Conservation (phyloP, 2,888 invertebrate species). For the Sisyra nigra region DNA sequence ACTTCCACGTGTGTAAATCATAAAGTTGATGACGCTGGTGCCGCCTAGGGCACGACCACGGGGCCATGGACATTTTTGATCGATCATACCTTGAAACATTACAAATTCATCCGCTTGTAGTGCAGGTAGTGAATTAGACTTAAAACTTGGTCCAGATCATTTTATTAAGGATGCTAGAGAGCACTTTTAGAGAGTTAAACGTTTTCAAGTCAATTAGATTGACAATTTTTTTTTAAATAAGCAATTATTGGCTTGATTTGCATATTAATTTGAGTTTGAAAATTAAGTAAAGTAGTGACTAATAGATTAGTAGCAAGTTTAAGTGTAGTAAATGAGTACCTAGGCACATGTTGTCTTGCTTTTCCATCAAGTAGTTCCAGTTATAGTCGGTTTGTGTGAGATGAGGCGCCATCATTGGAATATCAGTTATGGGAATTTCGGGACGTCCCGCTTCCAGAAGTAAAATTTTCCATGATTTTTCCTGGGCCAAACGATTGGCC, state of each 20-base stretch:
- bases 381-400: slow-evolving; percentile 29
- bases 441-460: slow-evolving; percentile 32
- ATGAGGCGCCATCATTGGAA: slow-evolving; percentile 29
- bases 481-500: slow-evolving; percentile 43
- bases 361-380: slow-evolving; percentile 38
- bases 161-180: too few relatives aligned
- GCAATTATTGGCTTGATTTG: too few relatives aligned
- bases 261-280: too few relatives aligned
- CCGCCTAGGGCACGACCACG: slow-evolving; percentile 42
- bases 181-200: too few relatives aligned
- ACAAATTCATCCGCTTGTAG: not conserved
- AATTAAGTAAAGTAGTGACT: too few relatives aligned
- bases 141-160: too few relatives aligned
- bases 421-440: slow-evolving; percentile 28
- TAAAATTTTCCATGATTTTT: slow-evolving; percentile 28
- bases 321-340: too few relatives aligned
- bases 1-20: slow-evolving; percentile 43
- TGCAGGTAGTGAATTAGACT: too few relatives aligned
- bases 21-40: slow-evolving; percentile 24
- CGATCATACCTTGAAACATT: slow-evolving; percentile 17
- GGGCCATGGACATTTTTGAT: slow-evolving; percentile 29
- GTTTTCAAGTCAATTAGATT: too few relatives aligned
- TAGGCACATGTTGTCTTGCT: slow-evolving; percentile 35
- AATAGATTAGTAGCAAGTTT: too few relatives aligned
- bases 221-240: too few relatives aligned